Conservation (phyloP, 1,140 invertebrate species). For the Neodiprion lecontei region DNA sequence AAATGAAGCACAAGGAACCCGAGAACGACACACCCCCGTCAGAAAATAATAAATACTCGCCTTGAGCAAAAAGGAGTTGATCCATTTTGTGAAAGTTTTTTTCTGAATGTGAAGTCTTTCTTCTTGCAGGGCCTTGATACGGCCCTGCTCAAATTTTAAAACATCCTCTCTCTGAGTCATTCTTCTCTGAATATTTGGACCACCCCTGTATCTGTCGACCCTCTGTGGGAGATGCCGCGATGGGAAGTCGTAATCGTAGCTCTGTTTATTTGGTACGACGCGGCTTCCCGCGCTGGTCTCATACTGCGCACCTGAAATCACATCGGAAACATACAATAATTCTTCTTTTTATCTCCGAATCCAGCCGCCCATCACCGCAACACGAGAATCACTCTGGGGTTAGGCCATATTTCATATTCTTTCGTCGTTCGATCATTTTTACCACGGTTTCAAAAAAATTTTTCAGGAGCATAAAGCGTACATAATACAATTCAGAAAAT, state of each 20-base stretch:
- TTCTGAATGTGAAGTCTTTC: conserved; percentile 98
- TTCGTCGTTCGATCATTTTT: no score
- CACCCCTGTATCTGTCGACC: conserved; percentile 42
- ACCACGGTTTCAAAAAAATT: no score
- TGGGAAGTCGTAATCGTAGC: conserved; percentile 31
- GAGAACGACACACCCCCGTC: not conserved
- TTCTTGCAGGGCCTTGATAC: conserved; percentile 95
- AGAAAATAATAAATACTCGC: conserved; percentile 61
- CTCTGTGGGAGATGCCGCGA: conserved; percentile 31
- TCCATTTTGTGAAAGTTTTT: conserved; percentile 99
- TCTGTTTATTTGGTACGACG: conserved; percentile 50
- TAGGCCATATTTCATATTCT: no score
- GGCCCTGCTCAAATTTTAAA: conserved; percentile 93
- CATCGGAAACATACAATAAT: conserved; percentile 9
- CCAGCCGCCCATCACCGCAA: no score
- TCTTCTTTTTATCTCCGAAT: not conserved
- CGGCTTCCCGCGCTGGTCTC: conserved; percentile 70
- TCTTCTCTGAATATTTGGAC: conserved; percentile 64
- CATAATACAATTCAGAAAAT: no score
- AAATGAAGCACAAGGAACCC: no score
- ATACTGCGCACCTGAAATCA: conserved; percentile 70
- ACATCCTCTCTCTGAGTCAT: conserved; percentile 91
- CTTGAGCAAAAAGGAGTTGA: conserved; percentile 98
- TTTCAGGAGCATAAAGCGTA: no score
- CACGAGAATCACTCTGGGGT: no score